These are phyloP conservation scores for Notodonta ziczac DNA, from an alignment of 2,888 invertebrate genomes.

Conservation along the genomic window DNA sequence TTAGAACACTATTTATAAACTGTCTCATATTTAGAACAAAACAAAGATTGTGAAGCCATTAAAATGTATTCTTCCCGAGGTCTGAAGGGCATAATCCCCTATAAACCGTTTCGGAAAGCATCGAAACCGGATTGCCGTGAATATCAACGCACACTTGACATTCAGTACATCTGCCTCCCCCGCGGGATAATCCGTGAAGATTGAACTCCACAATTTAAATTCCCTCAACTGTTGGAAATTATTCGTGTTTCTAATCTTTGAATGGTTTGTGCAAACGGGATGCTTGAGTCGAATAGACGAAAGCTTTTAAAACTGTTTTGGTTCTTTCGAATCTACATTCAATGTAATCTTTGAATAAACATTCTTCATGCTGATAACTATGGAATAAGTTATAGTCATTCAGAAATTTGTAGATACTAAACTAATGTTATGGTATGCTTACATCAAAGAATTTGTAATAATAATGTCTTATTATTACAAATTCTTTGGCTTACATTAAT, in stretches of 20 bases:
- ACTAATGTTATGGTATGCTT: too few species aligned
- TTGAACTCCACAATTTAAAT: conserved; percentile 10
- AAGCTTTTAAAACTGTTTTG: too few species aligned
- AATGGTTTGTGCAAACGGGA: background rate
- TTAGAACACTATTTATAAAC: too few species aligned
- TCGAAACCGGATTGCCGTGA: conserved; percentile 3
- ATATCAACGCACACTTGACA: conserved; percentile 13
- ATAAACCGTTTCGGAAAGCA: conserved; percentile 3
- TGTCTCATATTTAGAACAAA: too few species aligned
- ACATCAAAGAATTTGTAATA: too few species aligned
- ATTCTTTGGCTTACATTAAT: too few species aligned
- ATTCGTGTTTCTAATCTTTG: conserved; percentile 16
- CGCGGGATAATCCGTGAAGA: conserved; percentile 15
- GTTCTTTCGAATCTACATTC: too few species aligned
- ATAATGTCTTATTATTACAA: too few species aligned
- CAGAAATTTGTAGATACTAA: too few species aligned
- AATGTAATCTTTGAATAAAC: too few species aligned
- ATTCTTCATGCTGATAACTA: too few species aligned
- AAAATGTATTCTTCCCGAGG: background rate
- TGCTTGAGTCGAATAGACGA: background rate
- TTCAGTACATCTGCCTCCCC: conserved; percentile 13
- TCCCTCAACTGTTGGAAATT: conserved; percentile 12
- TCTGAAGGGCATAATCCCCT: background rate
- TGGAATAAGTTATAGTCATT: too few species aligned
- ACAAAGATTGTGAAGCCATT: background rate